Evolutionary conservation across 2,888 invertebrate genomes (phyloP), one percentile per base, ranked within the genome.

Genomic region (Gasteruption jaculator): DNA sequence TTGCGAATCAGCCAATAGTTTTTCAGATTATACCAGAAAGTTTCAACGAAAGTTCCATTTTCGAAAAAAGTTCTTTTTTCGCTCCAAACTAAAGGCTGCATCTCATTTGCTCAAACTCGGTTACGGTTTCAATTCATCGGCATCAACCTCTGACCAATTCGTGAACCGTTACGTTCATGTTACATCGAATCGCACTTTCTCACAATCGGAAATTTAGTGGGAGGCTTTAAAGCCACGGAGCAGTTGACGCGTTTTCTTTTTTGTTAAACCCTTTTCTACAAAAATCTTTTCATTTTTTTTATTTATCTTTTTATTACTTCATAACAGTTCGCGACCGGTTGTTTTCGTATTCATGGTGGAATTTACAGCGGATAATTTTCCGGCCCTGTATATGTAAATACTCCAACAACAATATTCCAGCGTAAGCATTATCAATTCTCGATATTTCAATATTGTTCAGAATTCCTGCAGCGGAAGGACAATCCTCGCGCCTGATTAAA

Each of bases 401-500:
- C n/a, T n/a, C n/a, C n/a, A n/a, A n/a, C n/a, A n/a, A n/a, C n/a
- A n/a, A n/a, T n/a, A n/a, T n/a, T n/a, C n/a, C n/a, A n/a, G n/a
- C n/a, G n/a, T n/a, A n/a, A n/a, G n/a, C n/a, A n/a, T n/a, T n/a
- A n/a, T n/a, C 10, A 22, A 10, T 19, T 11, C 5, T 8, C 52
- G 50, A 56, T 56, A 56, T 56, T 56, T 56, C 56, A 52, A 49
- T 53, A 50, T 37, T 50, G 40, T 25, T 25, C 41, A 37, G 37
- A 24, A 25, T 21, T 41, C 35, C 42, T 45, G 48, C 50, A 55
- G 52, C 52, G 58, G 57, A 59, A 60, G 60, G 57, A 60, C 57
- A 56, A 60, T 58, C 58, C 60, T 58, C 60, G 57, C 56, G 60
- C 57, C 59, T 59, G 60, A 60, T 60, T 60, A 60, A 60, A 60